Percentiles rank a stretch among this genome's conserved stretches.
Evolutionary conservation across 2,797 vertebrate species (phyloP).

Genomic region (Melanitta fusca): DNA sequence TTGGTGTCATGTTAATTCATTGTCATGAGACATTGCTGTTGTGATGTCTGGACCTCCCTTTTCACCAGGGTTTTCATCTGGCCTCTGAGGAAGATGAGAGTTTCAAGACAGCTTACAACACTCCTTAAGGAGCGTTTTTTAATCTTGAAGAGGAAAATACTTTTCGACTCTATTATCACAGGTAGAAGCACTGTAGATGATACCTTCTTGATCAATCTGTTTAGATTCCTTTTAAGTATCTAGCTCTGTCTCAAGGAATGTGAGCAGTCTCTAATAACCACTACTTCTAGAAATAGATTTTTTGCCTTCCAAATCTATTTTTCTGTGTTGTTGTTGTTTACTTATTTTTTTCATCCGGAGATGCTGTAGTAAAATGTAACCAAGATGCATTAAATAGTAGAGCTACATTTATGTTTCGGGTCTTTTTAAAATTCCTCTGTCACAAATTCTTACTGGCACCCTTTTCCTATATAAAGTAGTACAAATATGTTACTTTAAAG

Average conservation of each 20-base stretch:
- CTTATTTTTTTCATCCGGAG: background rate
- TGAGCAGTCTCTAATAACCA: background rate
- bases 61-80: background rate
- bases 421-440: background rate
- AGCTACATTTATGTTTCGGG: background rate
- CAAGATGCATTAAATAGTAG: background rate
- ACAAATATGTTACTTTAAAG: background rate
- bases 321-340: background rate
- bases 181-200: background rate
- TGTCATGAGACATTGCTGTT: fast-evolving
- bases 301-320: background rate
- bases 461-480: background rate
- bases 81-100: background rate
- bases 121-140: background rate
- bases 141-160: background rate
- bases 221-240: background rate
- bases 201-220: background rate
- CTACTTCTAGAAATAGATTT: background rate
- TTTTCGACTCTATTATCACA: background rate
- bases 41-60: background rate
- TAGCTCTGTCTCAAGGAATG: background rate
- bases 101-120: background rate
- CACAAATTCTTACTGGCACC: background rate
- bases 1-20: background rate
- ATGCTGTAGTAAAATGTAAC: background rate